Base-by-base conservation (phyloP, 2,113 vertebrate genomes). In the Cinclus cinclus region DNA sequence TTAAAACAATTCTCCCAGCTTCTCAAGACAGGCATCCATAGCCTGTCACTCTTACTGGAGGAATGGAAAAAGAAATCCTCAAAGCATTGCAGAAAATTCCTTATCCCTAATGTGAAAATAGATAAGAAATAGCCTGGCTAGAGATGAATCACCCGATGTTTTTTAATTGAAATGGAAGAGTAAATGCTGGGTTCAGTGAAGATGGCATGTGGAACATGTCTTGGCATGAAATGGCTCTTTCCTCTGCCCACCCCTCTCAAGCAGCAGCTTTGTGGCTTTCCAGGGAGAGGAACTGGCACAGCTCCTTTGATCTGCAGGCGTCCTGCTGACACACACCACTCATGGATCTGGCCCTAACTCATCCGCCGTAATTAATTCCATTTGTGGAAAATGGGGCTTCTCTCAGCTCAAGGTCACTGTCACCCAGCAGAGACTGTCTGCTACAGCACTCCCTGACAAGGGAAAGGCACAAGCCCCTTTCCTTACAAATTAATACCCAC, bases 271-370 rank as follows among this genome's bases (percentile, higher is more conserved):
- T 84, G 92, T 3, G 60, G 92, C 95, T 94, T 97, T 97, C 95
- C 92, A 95, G 94, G 94, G 92, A 96, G 89, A 90, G 73, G 77
- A 78, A 53, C 90, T 96, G 95, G 94, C 96, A 95, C 44, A 68
- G 83, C 88, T 78, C 83, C 90, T 88, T 92, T 93, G 94, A 97
- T 95, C 89, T 95, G 2, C 5, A 87, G 88, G 69, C 49, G 12
- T 42, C 95, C 30, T 5, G 88, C 90, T 92, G 88, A 50, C 80
- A 68, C 56, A 8, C 86, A 79, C 22, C 0, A 8, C 93, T 86
- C n/a, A 0, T 4, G 83, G 94, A 56, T 71, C 92, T 87, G 93
- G 90, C 90, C 88, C 80, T 7, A 41, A 28, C 88, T 71, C 93
- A 92, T 65, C 80, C 17, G 31, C 77, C 1, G 2, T 92, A 95